A percentile compares a stretch with the other conserved stretches of the same genome.
phyloP scores from a whole-genome alignment of 2,888 invertebrate species.

The Seira sanloemensis region DNA sequence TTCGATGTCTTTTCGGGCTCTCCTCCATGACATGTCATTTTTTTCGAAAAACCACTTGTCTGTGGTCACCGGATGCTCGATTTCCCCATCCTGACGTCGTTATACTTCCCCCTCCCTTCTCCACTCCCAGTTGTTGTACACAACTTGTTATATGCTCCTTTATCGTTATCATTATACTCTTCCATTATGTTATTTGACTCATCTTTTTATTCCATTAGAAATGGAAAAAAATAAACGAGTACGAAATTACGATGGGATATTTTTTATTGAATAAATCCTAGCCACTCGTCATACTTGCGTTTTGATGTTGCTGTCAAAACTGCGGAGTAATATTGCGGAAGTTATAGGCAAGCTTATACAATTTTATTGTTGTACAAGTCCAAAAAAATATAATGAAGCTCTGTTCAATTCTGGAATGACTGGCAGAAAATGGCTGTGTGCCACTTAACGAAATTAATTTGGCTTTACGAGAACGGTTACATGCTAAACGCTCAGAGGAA shows the following conservation, averaged over 20 bases:
- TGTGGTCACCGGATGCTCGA: conserved; percentile 45
- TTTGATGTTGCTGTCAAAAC: conserved; percentile 18
- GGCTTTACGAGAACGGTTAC: neutral
- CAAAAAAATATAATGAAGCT: conserved; percentile 1
- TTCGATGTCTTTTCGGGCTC: neutral
- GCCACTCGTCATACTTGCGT: neutral
- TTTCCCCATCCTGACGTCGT: conserved; percentile 39
- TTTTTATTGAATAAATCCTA: neutral
- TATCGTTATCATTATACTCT: neutral
- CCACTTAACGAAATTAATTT: conserved; percentile 58
- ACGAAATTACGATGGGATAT: neutral
- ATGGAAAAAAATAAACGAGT: neutral
- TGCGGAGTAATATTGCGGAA: conserved; percentile 38
- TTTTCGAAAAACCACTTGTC: conserved; percentile 46
- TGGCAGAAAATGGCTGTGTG: conserved; percentile 31
- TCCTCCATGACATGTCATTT: conserved; percentile 32
- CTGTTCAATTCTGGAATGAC: conserved; percentile 39
- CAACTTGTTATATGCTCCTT: neutral
- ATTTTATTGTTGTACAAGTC: neutral
- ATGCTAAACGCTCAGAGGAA: neutral
- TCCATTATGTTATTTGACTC: neutral
- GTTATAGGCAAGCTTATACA: neutral
- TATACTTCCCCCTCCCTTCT: neutral
- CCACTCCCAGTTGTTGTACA: neutral
- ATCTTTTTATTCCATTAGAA: neutral